Evolutionary conservation across 1,140 invertebrate species (phyloP).

Genomic region (Asobara japonica): DNA sequence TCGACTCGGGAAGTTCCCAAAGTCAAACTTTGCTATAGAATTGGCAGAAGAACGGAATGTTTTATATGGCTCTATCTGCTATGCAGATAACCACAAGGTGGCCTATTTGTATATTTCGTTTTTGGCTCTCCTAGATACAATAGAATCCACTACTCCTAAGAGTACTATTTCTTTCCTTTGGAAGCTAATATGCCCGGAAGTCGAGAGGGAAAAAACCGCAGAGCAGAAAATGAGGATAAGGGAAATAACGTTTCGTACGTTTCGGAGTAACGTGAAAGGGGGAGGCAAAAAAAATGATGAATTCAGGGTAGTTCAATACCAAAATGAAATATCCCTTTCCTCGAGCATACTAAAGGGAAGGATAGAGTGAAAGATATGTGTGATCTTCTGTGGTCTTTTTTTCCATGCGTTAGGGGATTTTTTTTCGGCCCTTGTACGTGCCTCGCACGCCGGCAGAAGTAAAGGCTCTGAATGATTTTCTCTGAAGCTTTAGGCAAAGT

Average conservation of each 20-base stretch:
- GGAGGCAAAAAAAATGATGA: not conserved
- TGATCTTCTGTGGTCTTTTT: not conserved
- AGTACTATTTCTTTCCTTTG: too few relatives aligned
- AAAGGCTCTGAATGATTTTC: not conserved
- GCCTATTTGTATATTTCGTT: too few relatives aligned
- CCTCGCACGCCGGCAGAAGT: not conserved
- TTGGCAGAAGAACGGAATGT: too few relatives aligned
- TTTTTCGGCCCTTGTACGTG: not conserved
- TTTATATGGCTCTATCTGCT: too few relatives aligned
- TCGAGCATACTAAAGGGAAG: not conserved
- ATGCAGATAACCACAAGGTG: too few relatives aligned
- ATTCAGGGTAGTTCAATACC: not conserved
- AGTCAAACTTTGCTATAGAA: too few relatives aligned
- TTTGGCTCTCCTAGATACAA: too few relatives aligned
- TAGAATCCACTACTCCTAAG: too few relatives aligned
- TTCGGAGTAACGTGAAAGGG: not conserved
- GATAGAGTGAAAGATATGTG: not conserved
- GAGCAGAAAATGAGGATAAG: too few relatives aligned
- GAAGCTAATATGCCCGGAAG: too few relatives aligned
- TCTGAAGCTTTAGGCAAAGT: not conserved
- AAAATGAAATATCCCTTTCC: not conserved
- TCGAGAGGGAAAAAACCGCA: too few relatives aligned
- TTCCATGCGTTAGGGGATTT: not conserved
- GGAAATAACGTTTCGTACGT: not conserved
- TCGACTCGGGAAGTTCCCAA: too few relatives aligned